phyloP scores from a whole-genome alignment of 2,797 vertebrate genomes.

The Calcarius lapponicus region DNA sequence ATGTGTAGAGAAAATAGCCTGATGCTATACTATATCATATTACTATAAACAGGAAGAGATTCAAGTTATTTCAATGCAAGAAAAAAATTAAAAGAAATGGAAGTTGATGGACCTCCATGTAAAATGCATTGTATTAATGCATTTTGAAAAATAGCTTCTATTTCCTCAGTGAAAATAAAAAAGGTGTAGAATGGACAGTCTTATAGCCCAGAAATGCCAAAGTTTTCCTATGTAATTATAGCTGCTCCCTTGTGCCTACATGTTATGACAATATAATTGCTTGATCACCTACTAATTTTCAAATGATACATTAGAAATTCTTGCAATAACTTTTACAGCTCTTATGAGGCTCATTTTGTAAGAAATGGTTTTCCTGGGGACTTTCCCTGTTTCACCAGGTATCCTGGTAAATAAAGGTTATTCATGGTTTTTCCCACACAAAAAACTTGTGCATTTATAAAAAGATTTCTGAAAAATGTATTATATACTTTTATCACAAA shows the following conservation, averaged over 20 bases:
- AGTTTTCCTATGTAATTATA: not conserved
- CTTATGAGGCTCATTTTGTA: not conserved
- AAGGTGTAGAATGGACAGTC: not conserved
- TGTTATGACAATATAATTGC: not conserved
- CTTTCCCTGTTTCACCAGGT: not conserved
- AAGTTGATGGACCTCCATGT: not conserved
- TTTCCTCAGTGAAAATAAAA: not conserved
- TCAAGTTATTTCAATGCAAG: not conserved
- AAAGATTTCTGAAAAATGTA: not conserved
- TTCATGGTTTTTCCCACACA: not conserved
- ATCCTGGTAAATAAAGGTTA: not conserved
- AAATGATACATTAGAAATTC: not conserved
- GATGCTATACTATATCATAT: not conserved
- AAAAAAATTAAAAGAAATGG: not conserved
- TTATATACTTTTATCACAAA: not conserved
- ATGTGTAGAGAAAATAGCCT: not conserved
- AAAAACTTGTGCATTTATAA: not conserved
- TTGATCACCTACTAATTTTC: constrained; percentile 27
- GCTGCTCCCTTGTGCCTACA: not conserved
- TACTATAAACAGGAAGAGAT: not conserved
- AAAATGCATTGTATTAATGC: not conserved
- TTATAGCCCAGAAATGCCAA: not conserved
- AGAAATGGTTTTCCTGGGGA: not conserved
- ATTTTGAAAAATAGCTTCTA: not conserved
- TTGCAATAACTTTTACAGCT: constrained; percentile 19